Evolutionary conservation across 53 echinoderm and acorn worm genomes (phyloP).

Genomic region (Paracentrotus lividus): DNA sequence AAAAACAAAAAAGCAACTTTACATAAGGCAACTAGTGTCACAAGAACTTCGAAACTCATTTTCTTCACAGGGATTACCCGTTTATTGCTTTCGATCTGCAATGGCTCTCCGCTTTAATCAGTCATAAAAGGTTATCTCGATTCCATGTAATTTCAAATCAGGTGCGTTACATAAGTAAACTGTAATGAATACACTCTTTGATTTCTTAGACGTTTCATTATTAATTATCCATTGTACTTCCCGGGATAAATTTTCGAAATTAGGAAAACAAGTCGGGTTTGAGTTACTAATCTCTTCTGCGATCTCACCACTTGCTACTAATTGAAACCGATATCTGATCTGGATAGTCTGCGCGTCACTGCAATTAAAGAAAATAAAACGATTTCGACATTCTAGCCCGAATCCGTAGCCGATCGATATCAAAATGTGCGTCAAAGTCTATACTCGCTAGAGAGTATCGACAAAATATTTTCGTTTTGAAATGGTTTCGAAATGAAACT

Average conservation of each 20-base stretch:
- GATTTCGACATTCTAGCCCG: not conserved
- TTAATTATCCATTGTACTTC: not conserved
- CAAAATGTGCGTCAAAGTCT: not conserved
- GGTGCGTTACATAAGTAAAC: not conserved
- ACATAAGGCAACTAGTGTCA: too few species aligned
- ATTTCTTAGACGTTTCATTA: not conserved
- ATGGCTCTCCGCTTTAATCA: not conserved
- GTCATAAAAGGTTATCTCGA: not conserved
- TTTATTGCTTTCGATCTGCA: not conserved
- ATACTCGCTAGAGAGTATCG: not conserved
- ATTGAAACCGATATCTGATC: constrained; percentile 47
- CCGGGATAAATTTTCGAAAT: constrained; percentile 5
- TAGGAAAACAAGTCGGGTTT: constrained; percentile 14
- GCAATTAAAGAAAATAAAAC: not conserved
- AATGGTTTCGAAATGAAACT: too few species aligned
- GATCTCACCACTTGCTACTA: not conserved
- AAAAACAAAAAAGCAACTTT: too few species aligned
- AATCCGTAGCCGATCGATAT: not conserved
- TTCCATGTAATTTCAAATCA: not conserved
- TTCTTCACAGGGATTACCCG: not conserved
- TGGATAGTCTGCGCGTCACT: not conserved
- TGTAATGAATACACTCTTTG: not conserved
- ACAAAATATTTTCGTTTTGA: too few species aligned
- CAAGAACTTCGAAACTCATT: not conserved
- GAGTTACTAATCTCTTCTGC: constrained; percentile 20